These are phyloP conservation scores for Ochlodes sylvanus DNA, from an alignment of 2,888 invertebrate genomes.

Conservation along the genomic window DNA sequence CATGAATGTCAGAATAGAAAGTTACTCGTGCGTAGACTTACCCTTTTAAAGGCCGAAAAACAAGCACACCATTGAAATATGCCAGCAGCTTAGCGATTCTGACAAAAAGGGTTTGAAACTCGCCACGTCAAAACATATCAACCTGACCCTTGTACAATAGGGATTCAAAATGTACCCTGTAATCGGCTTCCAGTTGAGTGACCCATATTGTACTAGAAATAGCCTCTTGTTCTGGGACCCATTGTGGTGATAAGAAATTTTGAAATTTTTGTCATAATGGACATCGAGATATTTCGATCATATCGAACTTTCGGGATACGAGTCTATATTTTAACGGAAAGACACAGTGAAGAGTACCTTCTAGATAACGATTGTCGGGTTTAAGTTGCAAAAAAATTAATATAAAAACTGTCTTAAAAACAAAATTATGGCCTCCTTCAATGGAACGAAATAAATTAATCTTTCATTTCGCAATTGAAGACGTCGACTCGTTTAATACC, in stretches of 20 bases:
- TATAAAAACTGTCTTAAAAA: too few relatives aligned
- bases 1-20: slow-evolving; percentile 20
- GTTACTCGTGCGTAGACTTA: slow-evolving; percentile 39
- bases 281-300: too few relatives aligned
- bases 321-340: too few relatives aligned
- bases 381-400: too few relatives aligned
- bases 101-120: slow-evolving; percentile 50
- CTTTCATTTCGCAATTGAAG: too few relatives aligned
- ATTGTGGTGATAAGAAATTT: slow-evolving; percentile 15
- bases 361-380: too few relatives aligned
- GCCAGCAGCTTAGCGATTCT: slow-evolving; percentile 51
- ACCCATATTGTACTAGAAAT: slow-evolving; percentile 12
- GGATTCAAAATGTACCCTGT: slow-evolving; percentile 16
- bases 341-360: too few relatives aligned
- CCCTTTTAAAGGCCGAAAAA: slow-evolving; percentile 56
- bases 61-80: slow-evolving; percentile 61
- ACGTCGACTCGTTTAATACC: too few relatives aligned
- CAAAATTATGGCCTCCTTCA: too few relatives aligned
- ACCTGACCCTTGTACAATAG: slow-evolving; percentile 36
- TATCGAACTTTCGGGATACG: too few relatives aligned
- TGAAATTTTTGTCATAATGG: too few relatives aligned
- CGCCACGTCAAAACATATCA: slow-evolving; percentile 51
- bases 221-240: slow-evolving; percentile 7
- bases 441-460: too few relatives aligned
- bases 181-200: slow-evolving; percentile 21